Conservation (phyloP, 2,797 vertebrate species). For the Galagoides demidoff region DNA sequence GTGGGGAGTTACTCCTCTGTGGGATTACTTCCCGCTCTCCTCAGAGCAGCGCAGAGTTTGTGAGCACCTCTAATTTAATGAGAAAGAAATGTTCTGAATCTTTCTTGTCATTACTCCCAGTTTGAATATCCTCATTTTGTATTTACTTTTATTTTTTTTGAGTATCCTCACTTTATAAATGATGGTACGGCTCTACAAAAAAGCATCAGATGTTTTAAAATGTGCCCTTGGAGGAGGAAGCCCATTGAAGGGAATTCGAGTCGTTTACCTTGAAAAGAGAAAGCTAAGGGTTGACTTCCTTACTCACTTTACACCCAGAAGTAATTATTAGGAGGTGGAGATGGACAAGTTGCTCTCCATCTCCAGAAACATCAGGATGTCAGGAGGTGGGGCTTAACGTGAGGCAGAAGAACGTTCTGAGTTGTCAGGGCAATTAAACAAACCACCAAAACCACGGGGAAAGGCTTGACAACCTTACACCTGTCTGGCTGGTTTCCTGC, state of each 20-base stretch:
- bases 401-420: conserved; percentile 15
- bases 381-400: neutral
- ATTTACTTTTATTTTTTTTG: neutral
- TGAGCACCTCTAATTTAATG: neutral
- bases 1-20: neutral
- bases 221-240: neutral
- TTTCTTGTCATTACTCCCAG: neutral
- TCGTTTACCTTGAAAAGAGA: conserved; percentile 9
- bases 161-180: conserved; percentile 38
- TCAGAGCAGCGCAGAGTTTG: neutral
- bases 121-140: conserved; percentile 38
- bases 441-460: neutral
- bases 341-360: neutral
- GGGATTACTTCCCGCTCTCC: neutral
- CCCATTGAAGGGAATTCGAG: neutral
- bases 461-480: neutral
- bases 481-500: neutral
- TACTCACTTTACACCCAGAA: neutral
- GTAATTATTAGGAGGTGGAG: neutral
- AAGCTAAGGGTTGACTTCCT: neutral
- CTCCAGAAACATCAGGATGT: neutral
- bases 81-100: neutral
- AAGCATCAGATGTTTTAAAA: neutral
- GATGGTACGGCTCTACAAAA: neutral
- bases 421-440: conserved; percentile 21